A percentile compares a stretch with the other conserved stretches of the same genome.
Evolutionary conservation across 1,140 invertebrate species (phyloP).

Genomic region (Zaprionus taronus): DNA sequence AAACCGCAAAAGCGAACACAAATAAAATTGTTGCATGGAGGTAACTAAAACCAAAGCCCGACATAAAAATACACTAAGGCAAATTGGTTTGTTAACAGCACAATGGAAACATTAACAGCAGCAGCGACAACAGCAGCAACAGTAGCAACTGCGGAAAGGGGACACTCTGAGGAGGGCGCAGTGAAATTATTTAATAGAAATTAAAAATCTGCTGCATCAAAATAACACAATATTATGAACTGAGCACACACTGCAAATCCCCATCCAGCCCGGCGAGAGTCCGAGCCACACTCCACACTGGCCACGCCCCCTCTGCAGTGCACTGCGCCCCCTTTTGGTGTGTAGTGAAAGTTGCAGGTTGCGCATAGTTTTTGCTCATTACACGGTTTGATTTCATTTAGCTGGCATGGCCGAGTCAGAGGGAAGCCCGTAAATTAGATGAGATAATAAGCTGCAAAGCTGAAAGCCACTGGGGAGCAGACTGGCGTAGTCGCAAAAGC

Average conservation of each 20-base stretch:
- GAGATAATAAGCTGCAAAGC: constrained; percentile 58
- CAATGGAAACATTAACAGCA: constrained; percentile 4
- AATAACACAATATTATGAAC: constrained; percentile 3
- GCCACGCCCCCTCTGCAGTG: neutral
- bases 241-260: neutral
- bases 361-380: constrained; percentile 59
- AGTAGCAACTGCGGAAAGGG: neutral
- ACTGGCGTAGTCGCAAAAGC: neutral
- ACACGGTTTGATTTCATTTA: constrained; percentile 70
- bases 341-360: neutral
- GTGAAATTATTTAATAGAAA: constrained; percentile 7
- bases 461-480: constrained; percentile 5
- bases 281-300: neutral
- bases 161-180: neutral
- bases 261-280: neutral
- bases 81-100: constrained; percentile 46
- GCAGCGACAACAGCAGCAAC: neutral
- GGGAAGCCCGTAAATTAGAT: constrained; percentile 56
- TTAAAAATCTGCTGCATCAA: constrained; percentile 6
- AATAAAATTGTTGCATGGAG: constrained; percentile 35
- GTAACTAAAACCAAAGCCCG: constrained; percentile 51
- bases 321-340: neutral
- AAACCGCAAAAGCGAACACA: constrained; percentile 48
- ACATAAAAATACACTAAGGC: constrained; percentile 71
- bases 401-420: constrained; percentile 17